Base-by-base conservation (phyloP, 37 sponge, comb jelly and placozoan genomes). In the Halichondria panicea region DNA sequence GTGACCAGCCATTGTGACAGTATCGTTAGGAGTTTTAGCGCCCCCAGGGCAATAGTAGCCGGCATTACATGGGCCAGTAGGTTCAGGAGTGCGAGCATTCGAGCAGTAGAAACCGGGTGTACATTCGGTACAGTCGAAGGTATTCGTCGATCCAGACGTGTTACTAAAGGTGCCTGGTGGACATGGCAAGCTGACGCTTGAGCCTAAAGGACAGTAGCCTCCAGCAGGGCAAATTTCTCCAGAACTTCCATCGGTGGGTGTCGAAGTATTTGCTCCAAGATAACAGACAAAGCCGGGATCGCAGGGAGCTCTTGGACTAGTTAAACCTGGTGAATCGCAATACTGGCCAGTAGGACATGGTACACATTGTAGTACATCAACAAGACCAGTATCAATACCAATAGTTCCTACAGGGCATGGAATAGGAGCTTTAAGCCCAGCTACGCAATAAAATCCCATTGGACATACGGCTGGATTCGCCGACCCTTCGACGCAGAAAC, bases 281-380 rank as follows among this genome's bases (percentile, higher is more conserved):
- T 65, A 65, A 22, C 66, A 65, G 18, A 65, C 66, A 33, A 35
- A 65, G 9, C 66, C 66, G 9, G 66, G 66, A 65, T 65, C 66
- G 22, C 66, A 65, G 6, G 66, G 66, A 9, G 40, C 66, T 22
- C 66, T 18, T 4, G 66, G 40, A 65, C 22, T 37, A 9, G 22
- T 35, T 22, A 65, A 22, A 13, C 66, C 66, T 36, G 66, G 66
- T 36, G 66, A 65, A 35, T 65, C 66, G 22, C 66, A 65, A 22
- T 36, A 65, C 41, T 65, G 66, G 13, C 66, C 66, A 35, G n/a
- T 22, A 7, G 66, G 66, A 35, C 66, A 65, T 36, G 11, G 9
- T 4, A 37, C 12, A 65, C 66, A 65, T 9, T 65, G 40, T 11
- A 9, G 18, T 65, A n/a, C 66, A 7, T 33, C 40, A 9, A 22